Conservation (phyloP, 2,797 vertebrate species). For the Cheirogaleus major region DNA sequence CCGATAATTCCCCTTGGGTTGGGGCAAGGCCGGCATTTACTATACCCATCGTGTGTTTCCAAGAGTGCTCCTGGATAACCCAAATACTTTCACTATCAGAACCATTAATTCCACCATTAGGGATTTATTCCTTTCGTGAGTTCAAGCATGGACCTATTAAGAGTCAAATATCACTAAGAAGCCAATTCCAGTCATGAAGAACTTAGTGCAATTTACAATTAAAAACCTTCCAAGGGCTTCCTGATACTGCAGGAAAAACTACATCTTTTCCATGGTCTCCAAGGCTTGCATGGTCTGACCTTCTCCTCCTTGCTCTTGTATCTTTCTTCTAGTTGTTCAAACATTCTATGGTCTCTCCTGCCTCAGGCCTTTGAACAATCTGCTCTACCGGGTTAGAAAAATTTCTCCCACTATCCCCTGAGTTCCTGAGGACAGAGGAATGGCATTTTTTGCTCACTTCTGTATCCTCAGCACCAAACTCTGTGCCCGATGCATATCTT, state of each 20-base stretch:
- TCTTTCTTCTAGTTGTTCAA: background rate
- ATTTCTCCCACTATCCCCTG: background rate
- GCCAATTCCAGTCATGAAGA: background rate
- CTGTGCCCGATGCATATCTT: background rate
- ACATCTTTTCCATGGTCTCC: background rate
- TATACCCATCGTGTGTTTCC: background rate
- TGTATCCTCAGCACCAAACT: background rate
- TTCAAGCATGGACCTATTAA: background rate
- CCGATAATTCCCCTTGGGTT: background rate
- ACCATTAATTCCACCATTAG: background rate
- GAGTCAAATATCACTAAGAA: background rate
- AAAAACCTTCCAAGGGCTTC: background rate
- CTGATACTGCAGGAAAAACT: background rate
- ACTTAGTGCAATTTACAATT: background rate
- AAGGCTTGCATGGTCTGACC: rapidly evolving
- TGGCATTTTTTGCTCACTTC: background rate
- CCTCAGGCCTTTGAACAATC: background rate
- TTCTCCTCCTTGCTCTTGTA: background rate
- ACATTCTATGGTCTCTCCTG: background rate
- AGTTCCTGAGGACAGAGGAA: background rate
- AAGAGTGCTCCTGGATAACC: rapidly evolving
- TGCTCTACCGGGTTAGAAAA: background rate
- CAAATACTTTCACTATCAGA: background rate
- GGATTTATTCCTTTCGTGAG: background rate
- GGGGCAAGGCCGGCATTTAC: background rate